Evolutionary conservation across 2,113 vertebrate species (phyloP).

Genomic region (Rhodinocichla rosea): DNA sequence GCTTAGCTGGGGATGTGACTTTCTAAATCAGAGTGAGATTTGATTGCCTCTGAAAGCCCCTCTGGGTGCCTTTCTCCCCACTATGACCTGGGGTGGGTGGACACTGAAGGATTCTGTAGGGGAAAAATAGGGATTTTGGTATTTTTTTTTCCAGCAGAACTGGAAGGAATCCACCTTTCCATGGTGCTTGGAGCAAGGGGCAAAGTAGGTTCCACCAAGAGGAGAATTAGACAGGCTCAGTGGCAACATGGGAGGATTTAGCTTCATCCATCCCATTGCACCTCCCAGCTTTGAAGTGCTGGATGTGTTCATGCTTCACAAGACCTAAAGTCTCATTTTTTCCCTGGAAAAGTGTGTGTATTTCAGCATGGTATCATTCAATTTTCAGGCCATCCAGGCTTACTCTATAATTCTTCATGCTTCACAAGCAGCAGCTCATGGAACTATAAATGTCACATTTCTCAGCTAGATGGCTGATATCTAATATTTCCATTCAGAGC

Average conservation of each 20-base stretch:
- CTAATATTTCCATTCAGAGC: slow-evolving; percentile 31
- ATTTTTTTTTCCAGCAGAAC: not conserved
- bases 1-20: not conserved
- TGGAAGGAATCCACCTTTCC: not conserved
- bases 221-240: not conserved
- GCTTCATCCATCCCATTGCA: not conserved
- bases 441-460: not conserved
- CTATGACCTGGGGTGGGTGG: not conserved
- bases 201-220: not conserved
- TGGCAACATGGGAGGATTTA: not conserved
- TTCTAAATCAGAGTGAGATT: not conserved
- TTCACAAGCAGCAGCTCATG: not conserved
- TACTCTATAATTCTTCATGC: not conserved
- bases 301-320: not conserved
- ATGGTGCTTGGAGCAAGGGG: not conserved
- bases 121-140: not conserved
- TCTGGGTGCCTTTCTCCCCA: not conserved
- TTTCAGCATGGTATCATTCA: not conserved
- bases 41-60: not conserved
- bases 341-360: not conserved
- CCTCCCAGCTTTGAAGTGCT: not conserved
- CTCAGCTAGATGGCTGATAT: not conserved
- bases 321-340: not conserved
- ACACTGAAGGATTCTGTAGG: not conserved
- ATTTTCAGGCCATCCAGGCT: not conserved